Evolutionary conservation across 2,797 vertebrate species (phyloP), one percentile per base, ranked within the genome.

Genomic region (Gymnopithys bicolor): DNA sequence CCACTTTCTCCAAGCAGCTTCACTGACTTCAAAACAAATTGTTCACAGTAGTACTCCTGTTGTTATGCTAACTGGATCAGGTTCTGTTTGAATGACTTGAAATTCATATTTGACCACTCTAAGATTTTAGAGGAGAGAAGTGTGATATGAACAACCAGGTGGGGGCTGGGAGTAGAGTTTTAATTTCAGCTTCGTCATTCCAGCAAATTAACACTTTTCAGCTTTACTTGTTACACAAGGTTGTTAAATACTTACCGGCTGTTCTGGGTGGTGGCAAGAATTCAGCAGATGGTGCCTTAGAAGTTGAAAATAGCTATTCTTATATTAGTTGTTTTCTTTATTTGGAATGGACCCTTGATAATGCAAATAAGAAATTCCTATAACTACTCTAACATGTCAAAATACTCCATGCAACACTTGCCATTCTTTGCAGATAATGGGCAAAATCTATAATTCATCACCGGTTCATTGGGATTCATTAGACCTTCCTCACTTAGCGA

Each of bases 51-150:
- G 48, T n/a, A 28, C 4, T 70, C 21, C 33, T 1, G 2, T 62
- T 64, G 56, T 45, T 64, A 43, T 9, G 27, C 28, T 73, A 23
- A 21, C 28, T 75, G n/a, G 30, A 76, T 78, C n/a, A 39, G 39
- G 28, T 73, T 81, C 84, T 91, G 0, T 96, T 95, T 94, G 53
- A 92, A 90, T 25, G 35, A 56, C 33, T 55, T 87, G 59, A 94
- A 89, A 89, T 91, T 85, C 82, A 59, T 88, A 66, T 94, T 93
- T 93, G 92, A 71, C 46, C 84, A 69, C 64, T 89, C 41, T 51
- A 69, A 78, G 58, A 55, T 52, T 51, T 91, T 87, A 25, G 86
- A 71, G 70, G n/a, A 59, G 18, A 64, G 7, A 89, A 76, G 41
- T 28, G 22, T 58, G 41, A 35, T 56, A 18, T 14, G n/a, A 87